Evolutionary conservation across 1,140 invertebrate genomes (phyloP), one percentile per base, ranked within the genome.

Genomic region (Temnothorax longispinosus): DNA sequence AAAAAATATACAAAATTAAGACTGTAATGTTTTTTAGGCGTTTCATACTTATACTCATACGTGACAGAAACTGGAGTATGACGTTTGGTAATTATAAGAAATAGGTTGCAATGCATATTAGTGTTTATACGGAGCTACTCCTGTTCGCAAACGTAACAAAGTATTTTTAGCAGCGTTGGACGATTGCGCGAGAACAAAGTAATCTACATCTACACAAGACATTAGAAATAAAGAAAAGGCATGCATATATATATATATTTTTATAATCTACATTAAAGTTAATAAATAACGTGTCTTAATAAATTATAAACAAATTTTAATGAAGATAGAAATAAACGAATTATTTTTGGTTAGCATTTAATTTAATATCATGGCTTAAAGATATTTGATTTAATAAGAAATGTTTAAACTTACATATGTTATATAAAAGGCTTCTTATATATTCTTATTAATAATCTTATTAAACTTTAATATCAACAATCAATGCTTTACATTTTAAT

Each of bases 11-110:
- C 11, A 13, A 8, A 50, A n/a, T 32, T 32, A 13, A 38, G 18
- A 78, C 27, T 27, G 11, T 65, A 65, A 38, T 67, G 44, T 11
- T 13, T 38, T 32, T 76, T 50, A 32, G 6, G 0, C 0, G 2
- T 13, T 32, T 52, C 13, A 35, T 13, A 35, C 1, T 10, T 8
- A 80, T n/a, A 58, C 44, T 67, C 21, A 3, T 15, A 35, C 3
- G 21, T 78, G 18, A 65, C 11, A 52, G 62, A 80, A 54, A 69
- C n/a, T 52, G 3, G 44, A 52, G 32, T 52, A 3, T 44, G 21
- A n/a, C 41, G 27, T 80, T 67, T 52, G 3, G n/a, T 67, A 80
- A 80, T 60, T 69, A 27, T 27, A 27, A 69, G n/a, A 80, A 80
- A 41, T 80, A 80, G 62, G 21, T 80, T 41, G 32, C 32, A 52